Evolutionary conservation across 2,113 vertebrate genomes (phyloP), one percentile per base, ranked within the genome.

Genomic region (Oncorhynchus nerka): DNA sequence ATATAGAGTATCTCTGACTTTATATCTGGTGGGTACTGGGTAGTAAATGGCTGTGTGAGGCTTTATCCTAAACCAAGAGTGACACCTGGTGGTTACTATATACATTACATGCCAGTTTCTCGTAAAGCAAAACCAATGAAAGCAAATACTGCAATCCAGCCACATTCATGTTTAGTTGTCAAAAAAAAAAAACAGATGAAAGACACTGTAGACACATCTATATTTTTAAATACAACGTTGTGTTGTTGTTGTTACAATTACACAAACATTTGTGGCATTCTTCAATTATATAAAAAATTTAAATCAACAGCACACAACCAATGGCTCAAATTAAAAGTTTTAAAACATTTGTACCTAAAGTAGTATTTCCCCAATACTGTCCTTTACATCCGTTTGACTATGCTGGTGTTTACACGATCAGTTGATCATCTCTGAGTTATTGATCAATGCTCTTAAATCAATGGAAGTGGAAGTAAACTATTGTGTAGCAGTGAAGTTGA

Each of bases 41-140:
- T 3, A 48, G n/a, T n/a, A 28, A 69, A 12, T 65, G 45, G 16
- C 16, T 75, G 1, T 19, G 3, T 24, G 15, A 15, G 4, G 3
- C 12, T 55, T 73, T 62, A 73, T 5, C 1, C 15, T 83, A 45
- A 45, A 62, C 3, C 74, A 79, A 86, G 74, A 83, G 62, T 59
- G 89, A 78, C 89, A 77, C 69, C 87, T 83, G 72, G 85, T 86
- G 92, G 88, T 26, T 0, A 71, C 66, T 2, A 57, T 15, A 5
- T 20, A 32, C 75, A 72, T 34, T 4, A 30, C 68, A 66, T 2
- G 9, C 22, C 5, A 2, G 13, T 13, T 72, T n/a, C 7, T 59
- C 7, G 8, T 32, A 22, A 16, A 19, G 39, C n/a, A 4, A 55
- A 55, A 55, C 16, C 4, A 16, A 5, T 19, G 1, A 19, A 55